Base-by-base conservation (phyloP, 2,113 vertebrate genomes). In the Elephas maximus region DNA sequence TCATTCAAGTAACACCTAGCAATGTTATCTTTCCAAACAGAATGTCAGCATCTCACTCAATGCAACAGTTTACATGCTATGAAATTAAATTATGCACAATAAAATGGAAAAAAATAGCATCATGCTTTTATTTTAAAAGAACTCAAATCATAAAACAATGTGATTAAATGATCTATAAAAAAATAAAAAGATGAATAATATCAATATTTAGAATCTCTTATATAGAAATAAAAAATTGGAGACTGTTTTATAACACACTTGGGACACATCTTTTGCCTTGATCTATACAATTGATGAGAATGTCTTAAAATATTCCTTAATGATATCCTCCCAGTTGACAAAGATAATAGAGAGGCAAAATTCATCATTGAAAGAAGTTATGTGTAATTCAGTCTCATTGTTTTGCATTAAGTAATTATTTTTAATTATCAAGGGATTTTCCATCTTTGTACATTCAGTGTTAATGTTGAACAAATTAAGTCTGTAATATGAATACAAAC, bases 11-110 rank as follows among this genome's bases (percentile, higher is more conserved):
- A 90, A 11, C 73, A 69, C 37, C 15, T 74, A 96, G 2, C 8
- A 96, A 96, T 0, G 1, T 81, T 44, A 44, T 44, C 0, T 73
- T 93, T 96, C 93, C 79, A 96, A 26, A 88, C 76, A 95, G 98
- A 97, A 93, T 6, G 28, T 63, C 63, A 94, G 8, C 30, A 94
- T 92, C 95, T 91, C 83, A 48, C 87, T 95, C 83, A 57, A 95
- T 89, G 69, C 0, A 3, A 76, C 23, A 95, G 86, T 78, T 91
- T 14, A 95, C 82, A 96, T 37, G 65, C 33, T 77, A 73, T 77
- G 84, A 95, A 86, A 93, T 93, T 53, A 97, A 77, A 57, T 2
- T 80, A 82, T 63, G 2, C 15, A 69, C 15, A 37, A 24, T 33
- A 69, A 92, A 87, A 41, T 1, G 33, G 8, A 78, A 79, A 89